Evolutionary conservation across 2,797 vertebrate species (phyloP).

Genomic region (Calcarius lapponicus): DNA sequence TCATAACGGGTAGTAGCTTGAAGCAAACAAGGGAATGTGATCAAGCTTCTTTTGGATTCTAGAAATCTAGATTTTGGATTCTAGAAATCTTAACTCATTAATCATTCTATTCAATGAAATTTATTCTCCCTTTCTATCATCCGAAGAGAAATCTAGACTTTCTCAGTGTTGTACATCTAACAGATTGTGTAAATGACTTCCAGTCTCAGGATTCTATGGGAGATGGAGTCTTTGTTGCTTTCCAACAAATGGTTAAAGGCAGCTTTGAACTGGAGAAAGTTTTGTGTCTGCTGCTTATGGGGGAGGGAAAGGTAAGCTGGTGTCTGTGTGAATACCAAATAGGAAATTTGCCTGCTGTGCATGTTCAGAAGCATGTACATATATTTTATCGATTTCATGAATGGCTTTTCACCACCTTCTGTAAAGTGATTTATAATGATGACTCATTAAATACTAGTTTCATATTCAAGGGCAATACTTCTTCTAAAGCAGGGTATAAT

Average conservation of each 20-base stretch:
- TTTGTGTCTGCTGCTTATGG: neutral
- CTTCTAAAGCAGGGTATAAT: neutral
- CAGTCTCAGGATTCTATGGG: neutral
- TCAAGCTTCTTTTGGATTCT: neutral
- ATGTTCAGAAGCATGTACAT: neutral
- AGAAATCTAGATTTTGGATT: neutral
- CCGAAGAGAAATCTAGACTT: neutral
- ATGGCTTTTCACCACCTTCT: neutral
- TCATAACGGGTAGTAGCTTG: neutral
- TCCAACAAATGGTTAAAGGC: neutral
- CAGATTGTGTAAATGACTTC: neutral
- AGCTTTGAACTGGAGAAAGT: neutral
- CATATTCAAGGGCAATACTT: neutral
- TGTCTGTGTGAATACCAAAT: neutral
- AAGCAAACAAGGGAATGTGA: neutral
- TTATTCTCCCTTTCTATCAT: neutral
- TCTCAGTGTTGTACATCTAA: neutral
- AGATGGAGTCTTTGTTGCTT: neutral
- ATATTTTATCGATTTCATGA: conserved; percentile 15
- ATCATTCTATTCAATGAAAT: neutral
- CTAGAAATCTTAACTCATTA: neutral
- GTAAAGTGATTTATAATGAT: conserved; percentile 38
- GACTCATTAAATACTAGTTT: neutral
- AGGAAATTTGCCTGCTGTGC: neutral
- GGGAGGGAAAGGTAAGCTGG: neutral